Conservation (phyloP, 1,140 invertebrate genomes). For the Drosophila littoralis region DNA sequence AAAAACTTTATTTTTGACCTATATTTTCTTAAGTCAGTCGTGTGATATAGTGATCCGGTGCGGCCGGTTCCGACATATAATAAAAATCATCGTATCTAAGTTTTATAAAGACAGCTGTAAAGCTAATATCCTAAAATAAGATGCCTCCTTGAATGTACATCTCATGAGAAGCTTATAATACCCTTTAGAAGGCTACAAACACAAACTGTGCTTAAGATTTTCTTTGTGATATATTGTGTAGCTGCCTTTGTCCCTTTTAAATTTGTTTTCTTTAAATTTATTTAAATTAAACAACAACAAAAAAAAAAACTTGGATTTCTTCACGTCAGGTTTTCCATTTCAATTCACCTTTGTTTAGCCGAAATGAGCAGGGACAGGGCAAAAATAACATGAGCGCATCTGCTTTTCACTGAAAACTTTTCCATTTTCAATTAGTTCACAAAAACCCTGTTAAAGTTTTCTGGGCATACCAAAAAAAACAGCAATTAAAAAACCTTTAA, state of each 20-base stretch:
- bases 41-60: no score
- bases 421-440: constrained; percentile 63
- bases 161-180: neutral
- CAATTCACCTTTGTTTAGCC: constrained; percentile 16
- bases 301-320: constrained; percentile 13
- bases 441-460: constrained; percentile 28
- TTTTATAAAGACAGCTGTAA: no score
- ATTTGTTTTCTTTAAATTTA: constrained; percentile 77
- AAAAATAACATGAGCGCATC: constrained; percentile 15
- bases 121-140: no score
- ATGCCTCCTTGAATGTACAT: no score
- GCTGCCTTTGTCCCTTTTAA: constrained; percentile 13
- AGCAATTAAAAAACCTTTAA: constrained; percentile 70
- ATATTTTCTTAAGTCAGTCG: no score
- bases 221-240: constrained; percentile 39
- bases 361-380: neutral
- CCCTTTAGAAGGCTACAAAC: no score
- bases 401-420: constrained; percentile 47
- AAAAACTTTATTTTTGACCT: no score
- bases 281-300: constrained; percentile 45
- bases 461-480: constrained; percentile 35
- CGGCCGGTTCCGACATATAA: no score
- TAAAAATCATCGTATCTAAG: no score
- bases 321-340: constrained; percentile 11
- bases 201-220: neutral